Evolutionary conservation across 2,797 vertebrate species (phyloP), one percentile per base, ranked within the genome.

Genomic region (Neopelma chrysocephalum): DNA sequence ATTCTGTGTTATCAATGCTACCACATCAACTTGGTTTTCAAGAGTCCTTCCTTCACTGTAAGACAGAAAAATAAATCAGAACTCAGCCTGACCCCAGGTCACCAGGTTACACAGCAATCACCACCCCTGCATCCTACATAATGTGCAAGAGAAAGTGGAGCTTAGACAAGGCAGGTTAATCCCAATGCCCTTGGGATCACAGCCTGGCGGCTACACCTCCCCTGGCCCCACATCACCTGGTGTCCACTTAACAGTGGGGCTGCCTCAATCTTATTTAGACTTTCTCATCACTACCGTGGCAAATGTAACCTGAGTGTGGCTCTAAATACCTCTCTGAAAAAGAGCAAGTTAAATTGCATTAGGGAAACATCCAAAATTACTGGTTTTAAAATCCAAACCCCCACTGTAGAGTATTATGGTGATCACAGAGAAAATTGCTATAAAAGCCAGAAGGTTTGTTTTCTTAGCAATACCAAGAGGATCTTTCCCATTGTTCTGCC

Each of bases 351-450:
- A 90, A 94, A 91, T 78, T 72, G 66, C 87, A 87, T 87, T 87
- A 93, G 80, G 57, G 72, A 92, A 96, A 78, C 51, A 81, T 64
- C 40, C 57, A 32, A 89, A 96, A 94, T 85, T 53, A 81, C 56
- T 42, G 50, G 80, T n/a, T 91, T 90, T 92, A 73, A 94, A 96
- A 79, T 72, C 50, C 40, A 94, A 82, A 58, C 29, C 64, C 84
- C 78, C 48, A 85, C 47, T 86, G 73, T 58, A 96, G 73, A 71
- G 48, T 48, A 57, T 92, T 90, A 82, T 6, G 65, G 56, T 53
- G 84, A 94, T 93, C 54, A 87, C 76, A 72, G 71, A 93, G 88
- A 89, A 96, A 95, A 94, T 36, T 77, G 84, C 81, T 89, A 1
- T 53, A 60, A 93, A 93, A 94, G 69, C 68, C 85, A 89, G 82